Percentiles rank a stretch among this genome's conserved stretches.
These are phyloP conservation scores for Drosophila sechellia DNA, from an alignment of 1,140 invertebrate genomes.

Conservation along the genomic window DNA sequence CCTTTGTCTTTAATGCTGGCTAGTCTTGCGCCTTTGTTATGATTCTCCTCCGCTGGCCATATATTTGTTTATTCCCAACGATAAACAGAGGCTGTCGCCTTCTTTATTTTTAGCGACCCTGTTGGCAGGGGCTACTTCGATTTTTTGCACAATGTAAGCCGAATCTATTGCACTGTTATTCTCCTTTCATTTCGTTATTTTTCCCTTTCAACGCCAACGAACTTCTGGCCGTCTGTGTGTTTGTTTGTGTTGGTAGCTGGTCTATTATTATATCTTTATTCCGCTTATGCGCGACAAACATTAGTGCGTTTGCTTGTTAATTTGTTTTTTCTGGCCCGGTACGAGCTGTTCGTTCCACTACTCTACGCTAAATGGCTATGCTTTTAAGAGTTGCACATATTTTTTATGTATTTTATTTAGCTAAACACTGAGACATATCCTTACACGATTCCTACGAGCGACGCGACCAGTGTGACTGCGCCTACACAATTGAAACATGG, in stretches of 20 bases:
- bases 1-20: constrained; percentile 40
- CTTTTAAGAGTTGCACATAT: constrained; percentile 12
- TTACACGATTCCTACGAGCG: constrained; percentile 5
- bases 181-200: constrained; percentile 38
- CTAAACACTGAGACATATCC: constrained; percentile 3
- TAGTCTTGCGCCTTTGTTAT: constrained; percentile 37
- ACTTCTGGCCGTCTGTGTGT: constrained; percentile 40
- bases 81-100: constrained; percentile 56
- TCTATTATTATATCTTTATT: constrained; percentile 68
- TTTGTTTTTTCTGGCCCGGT: constrained; percentile 14
- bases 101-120: constrained; percentile 62
- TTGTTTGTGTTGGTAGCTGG: constrained; percentile 48
- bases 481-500: not conserved
- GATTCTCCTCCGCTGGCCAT: constrained; percentile 32
- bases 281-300: constrained; percentile 34
- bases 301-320: constrained; percentile 7
- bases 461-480: constrained; percentile 8
- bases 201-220: constrained; percentile 40
- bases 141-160: constrained; percentile 58
- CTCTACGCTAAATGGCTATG: not conserved
- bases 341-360: not conserved
- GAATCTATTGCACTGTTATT: constrained; percentile 71
- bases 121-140: constrained; percentile 60
- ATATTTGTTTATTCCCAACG: constrained; percentile 69
- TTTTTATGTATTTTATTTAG: not conserved